Evolutionary conservation across 2,888 invertebrate species (phyloP).

Genomic region (Cerceris ruficornis): DNA sequence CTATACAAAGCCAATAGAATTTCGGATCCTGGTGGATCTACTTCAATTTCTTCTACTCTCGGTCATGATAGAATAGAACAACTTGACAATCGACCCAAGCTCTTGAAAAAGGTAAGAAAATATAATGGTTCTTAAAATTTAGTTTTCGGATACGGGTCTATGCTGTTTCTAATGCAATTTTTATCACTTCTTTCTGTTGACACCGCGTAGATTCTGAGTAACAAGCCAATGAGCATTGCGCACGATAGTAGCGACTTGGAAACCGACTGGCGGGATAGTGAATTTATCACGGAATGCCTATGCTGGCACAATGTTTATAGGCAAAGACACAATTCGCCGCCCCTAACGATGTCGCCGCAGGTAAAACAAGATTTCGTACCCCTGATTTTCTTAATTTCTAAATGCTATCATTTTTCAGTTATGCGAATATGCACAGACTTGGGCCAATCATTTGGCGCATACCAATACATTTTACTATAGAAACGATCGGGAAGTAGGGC

Average conservation of each 20-base stretch:
- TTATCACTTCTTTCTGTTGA: constrained; percentile 13
- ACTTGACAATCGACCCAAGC: constrained; percentile 87
- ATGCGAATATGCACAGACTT: constrained; percentile 91
- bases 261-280: constrained; percentile 91
- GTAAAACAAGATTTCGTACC: constrained; percentile 80
- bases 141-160: not conserved
- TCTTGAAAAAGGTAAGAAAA: constrained; percentile 82
- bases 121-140: not conserved
- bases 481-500: constrained; percentile 90
- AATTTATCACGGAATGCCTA: constrained; percentile 91
- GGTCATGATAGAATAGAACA: constrained; percentile 75
- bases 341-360: constrained; percentile 89
- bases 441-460: constrained; percentile 94
- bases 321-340: constrained; percentile 88
- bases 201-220: constrained; percentile 85
- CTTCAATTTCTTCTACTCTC: constrained; percentile 74
- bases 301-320: constrained; percentile 93
- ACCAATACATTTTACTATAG: constrained; percentile 90
- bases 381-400: too few relatives aligned
- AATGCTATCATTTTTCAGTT: constrained; percentile 83
- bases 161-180: constrained; percentile 11
- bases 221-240: constrained; percentile 87
- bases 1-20: constrained; percentile 83
- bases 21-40: constrained; percentile 78
- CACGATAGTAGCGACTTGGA: constrained; percentile 88